Conservation (phyloP, 2,888 invertebrate species). For the Amblyteles armatorius region DNA sequence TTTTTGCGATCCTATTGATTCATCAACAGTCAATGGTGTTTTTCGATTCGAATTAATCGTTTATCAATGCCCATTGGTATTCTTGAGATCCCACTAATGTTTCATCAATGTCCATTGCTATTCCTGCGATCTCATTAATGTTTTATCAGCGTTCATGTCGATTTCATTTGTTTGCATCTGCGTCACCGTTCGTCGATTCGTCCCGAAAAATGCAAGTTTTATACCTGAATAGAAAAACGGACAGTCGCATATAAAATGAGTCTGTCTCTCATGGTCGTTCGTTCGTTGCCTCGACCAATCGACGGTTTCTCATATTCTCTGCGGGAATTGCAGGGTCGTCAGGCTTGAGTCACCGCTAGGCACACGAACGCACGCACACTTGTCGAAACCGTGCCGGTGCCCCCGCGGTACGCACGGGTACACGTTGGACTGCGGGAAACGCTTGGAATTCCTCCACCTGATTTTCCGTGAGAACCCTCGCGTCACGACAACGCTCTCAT, state of each 20-base stretch:
- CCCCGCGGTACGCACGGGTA: background rate
- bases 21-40: background rate
- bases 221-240: background rate
- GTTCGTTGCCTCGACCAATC: conserved; percentile 1
- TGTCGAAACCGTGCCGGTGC: background rate
- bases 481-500: background rate
- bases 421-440: conserved; percentile 13
- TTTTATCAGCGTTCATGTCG: background rate
- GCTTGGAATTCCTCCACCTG: conserved; percentile 51
- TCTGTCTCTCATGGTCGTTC: background rate
- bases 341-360: conserved; percentile 34
- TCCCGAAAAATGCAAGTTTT: background rate
- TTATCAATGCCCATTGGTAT: background rate
- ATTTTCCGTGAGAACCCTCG: conserved; percentile 50
- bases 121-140: background rate
- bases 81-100: background rate
- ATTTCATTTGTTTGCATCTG: background rate
- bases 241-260: background rate
- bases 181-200: background rate
- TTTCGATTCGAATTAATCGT: background rate
- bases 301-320: conserved; percentile 29
- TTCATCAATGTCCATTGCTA: background rate
- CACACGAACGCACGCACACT: background rate
- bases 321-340: conserved; percentile 24
- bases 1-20: background rate